Evolutionary conservation across 2,888 invertebrate genomes (phyloP).

Genomic region (Oligia latruncula): DNA sequence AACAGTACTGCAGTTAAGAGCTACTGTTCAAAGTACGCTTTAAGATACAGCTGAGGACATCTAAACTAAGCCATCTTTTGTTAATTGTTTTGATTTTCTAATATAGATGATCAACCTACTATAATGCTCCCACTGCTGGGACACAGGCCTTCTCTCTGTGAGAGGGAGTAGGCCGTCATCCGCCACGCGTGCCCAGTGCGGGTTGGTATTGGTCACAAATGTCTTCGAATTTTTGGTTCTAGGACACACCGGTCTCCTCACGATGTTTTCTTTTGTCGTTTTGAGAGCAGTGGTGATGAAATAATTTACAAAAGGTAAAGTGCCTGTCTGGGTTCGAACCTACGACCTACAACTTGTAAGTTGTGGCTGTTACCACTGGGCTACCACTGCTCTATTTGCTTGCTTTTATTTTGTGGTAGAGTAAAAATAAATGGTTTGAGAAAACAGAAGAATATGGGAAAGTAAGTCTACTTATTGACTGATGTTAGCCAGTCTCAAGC

Average conservation of each 20-base stretch:
- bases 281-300: background rate
- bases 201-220: background rate
- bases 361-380: no score
- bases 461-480: background rate
- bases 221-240: background rate
- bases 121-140: background rate
- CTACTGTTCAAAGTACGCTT: conserved; percentile 40
- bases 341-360: no score
- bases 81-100: background rate
- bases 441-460: background rate
- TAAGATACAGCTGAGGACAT: conserved; percentile 40
- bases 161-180: background rate
- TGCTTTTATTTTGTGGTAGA: no score
- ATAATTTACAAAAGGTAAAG: background rate
- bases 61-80: background rate
- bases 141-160: background rate
- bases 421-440: no score
- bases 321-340: background rate
- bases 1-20: conserved; percentile 60
- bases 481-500: background rate
- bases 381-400: no score
- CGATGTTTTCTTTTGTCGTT: no score
- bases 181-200: background rate
- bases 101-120: background rate
- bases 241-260: background rate